Evolutionary conservation across 2,113 vertebrate species (phyloP).

Genomic region (Cottus gobio): DNA sequence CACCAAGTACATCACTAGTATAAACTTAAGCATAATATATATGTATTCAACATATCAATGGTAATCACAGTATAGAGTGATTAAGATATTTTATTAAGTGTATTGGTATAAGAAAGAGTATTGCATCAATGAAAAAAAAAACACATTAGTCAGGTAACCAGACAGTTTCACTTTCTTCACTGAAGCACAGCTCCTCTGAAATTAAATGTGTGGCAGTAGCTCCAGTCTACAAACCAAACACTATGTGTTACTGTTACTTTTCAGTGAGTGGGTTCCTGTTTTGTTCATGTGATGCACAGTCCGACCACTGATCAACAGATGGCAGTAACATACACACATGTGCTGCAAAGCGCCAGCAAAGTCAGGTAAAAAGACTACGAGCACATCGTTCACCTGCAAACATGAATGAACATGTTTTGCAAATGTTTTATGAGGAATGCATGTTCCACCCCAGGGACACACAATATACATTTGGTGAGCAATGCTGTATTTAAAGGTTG

Average conservation of each 20-base stretch:
- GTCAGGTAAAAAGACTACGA: neutral
- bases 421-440: neutral
- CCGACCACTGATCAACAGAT: conserved; percentile 14
- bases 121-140: neutral
- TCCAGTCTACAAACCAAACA: conserved; percentile 28
- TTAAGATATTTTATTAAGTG: conserved; percentile 7
- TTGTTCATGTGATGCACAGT: neutral
- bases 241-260: neutral
- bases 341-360: neutral
- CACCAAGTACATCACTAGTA: conserved; percentile 11
- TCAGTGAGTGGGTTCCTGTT: neutral
- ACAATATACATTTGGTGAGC: neutral
- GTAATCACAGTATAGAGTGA: neutral
- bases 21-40: neutral
- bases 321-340: neutral
- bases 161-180: conserved; percentile 42
- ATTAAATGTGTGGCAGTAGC: conserved; percentile 38
- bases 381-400: neutral
- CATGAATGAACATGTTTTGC: neutral
- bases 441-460: too few species aligned
- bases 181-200: conserved; percentile 51
- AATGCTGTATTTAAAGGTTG: neutral
- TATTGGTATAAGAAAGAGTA: conserved; percentile 14
- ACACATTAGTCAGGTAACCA: conserved; percentile 1
- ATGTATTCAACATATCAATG: neutral